Percentiles rank a stretch among this genome's conserved stretches.
Evolutionary conservation across 2,888 invertebrate genomes (phyloP).

Genomic region (Plutella xylostella): DNA sequence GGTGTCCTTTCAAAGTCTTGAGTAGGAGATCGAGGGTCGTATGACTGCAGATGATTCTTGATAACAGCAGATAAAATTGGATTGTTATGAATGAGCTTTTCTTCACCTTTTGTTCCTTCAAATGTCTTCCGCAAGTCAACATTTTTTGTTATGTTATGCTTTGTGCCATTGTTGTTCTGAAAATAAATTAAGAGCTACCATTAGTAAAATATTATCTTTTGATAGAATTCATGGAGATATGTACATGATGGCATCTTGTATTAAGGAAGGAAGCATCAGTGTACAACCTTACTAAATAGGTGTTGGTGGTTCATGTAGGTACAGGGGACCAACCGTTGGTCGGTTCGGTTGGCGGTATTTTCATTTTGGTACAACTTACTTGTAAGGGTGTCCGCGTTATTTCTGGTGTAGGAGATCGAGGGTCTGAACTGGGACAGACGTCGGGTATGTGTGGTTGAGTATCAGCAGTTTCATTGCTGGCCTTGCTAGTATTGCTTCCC

Average conservation of each 20-base stretch:
- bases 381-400: slow-evolving; percentile 71
- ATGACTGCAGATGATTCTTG: slow-evolving; percentile 57
- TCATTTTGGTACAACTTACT: slow-evolving; percentile 36
- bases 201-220: neutral
- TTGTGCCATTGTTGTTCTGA: slow-evolving; percentile 45
- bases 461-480: slow-evolving; percentile 32
- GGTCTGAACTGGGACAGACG: slow-evolving; percentile 49
- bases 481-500: slow-evolving; percentile 58
- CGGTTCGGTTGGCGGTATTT: neutral
- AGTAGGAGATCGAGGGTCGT: slow-evolving; percentile 71
- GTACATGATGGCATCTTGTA: neutral
- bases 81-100: slow-evolving; percentile 53
- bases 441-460: slow-evolving; percentile 33
- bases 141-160: slow-evolving; percentile 62
- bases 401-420: slow-evolving; percentile 71
- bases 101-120: slow-evolving; percentile 44
- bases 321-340: neutral
- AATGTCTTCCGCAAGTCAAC: slow-evolving; percentile 58
- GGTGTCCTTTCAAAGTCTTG: slow-evolving; percentile 72
- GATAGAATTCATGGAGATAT: neutral
- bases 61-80: slow-evolving; percentile 60
- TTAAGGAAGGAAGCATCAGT: neutral
- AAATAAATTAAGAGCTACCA: neutral
- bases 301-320: neutral
- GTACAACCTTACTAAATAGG: neutral